Base-by-base conservation (phyloP, 2,113 vertebrate species). In the Thamnophis sirtalis region DNA sequence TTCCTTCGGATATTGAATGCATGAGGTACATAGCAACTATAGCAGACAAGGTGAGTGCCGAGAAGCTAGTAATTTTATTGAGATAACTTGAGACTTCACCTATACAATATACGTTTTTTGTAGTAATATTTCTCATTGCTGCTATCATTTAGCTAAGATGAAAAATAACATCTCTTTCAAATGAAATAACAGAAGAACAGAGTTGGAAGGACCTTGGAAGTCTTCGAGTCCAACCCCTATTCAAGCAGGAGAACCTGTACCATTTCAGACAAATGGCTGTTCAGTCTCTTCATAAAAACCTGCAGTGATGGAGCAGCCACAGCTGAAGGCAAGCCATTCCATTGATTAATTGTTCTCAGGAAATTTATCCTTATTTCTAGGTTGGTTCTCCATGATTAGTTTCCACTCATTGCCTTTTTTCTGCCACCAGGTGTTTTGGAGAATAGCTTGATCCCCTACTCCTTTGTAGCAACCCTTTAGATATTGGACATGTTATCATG, bases 11-110 rank as follows among this genome's bases (percentile, higher is more conserved):
- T 95, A 99, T 99, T 54, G 99, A 99, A 95, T 99, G 99, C 97
- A 99, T 99, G 99, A 98, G 99, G 97, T 99, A 99, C 94, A 99
- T 99, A 92, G 99, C 99, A 3, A 99, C 99, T 3, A 99, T 99
- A 94, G 98, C 99, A 7, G 99, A 99, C 97, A 99, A 99, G 98
- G 99, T 99, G 96, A 88, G 96, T 92, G 92, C 87, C 87, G 28
- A 89, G 73, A 53, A 5, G 2, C 15, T 19, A 86, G 4, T 8
- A 1, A 1, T 55, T 88, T 1, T 3, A 53, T 24, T 89, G 43
- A 19, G 58, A 73, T 7, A 80, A 85, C 21, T 38, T 92, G 26
- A 19, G 84, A 17, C 13, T 38, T 21, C 8, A 51, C 43, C 28
- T 51, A 33, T n/a, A 89, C 28, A 28, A 58, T 60, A 56, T 13